Base-by-base conservation (phyloP, 2,113 vertebrate genomes). In the Bostrychus sinensis region DNA sequence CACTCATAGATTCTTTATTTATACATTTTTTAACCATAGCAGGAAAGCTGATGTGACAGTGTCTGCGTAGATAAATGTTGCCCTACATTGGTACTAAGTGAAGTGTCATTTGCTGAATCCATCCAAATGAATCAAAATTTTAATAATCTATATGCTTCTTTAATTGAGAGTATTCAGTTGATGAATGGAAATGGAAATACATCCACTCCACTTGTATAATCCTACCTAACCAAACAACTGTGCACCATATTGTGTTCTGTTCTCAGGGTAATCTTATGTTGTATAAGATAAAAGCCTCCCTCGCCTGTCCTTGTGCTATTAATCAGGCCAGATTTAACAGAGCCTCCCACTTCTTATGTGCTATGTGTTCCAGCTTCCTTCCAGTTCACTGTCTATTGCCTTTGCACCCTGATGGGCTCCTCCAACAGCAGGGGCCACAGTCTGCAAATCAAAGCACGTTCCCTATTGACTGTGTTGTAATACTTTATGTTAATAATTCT, bases 301-400 rank as follows among this genome's bases (percentile, higher is more conserved):
- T 48, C 22, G 2, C 12, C 19, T 41, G 20, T 3, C 7, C 41
- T 38, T 56, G 22, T 64, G 13, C 0, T 70, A 66, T 70, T 70
- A 46, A 80, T 80, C 65, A 84, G 48, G 13, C 7, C 43, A 23
- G 23, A 62, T 61, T 55, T 61, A 57, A 76, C 69, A 36, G 17
- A 70, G 30, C 72, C 62, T 36, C 19, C 22, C 41, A 25, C 10
- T 22, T 38, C 36, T 13, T 56, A 30, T 62, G 7, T 19, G 30
- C 38, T 13, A 25, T 12, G 36, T 43, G 34, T 6, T 11, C 11
- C 28, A 50, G 14, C 63, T 4, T 43, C n/a, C 48, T 17, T 39
- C 42, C 19, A 51, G 48, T 8, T 32, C 30, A 32, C 30, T 30
- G 53, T 53, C 17, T 7, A 67, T 22, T 8, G 7, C n/a, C 38